Percentiles rank a stretch among this genome's conserved stretches.
These are phyloP conservation scores for Phrynocephalus versicolor DNA, from an alignment of 2,113 vertebrate genomes.

Conservation along the genomic window DNA sequence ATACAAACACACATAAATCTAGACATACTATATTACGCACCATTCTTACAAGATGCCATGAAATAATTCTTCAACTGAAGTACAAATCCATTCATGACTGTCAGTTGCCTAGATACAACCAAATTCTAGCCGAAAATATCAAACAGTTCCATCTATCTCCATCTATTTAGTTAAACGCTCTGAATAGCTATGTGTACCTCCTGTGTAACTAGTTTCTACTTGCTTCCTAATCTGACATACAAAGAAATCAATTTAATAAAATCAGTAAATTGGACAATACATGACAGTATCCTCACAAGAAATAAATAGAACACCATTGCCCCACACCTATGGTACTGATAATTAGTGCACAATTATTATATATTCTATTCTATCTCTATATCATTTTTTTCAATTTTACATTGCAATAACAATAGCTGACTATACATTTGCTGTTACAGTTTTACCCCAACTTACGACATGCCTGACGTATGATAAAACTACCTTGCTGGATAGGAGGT, in stretches of 20 bases:
- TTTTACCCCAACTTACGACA: too few relatives aligned
- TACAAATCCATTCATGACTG: background rate
- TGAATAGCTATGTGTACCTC: conserved; percentile 11
- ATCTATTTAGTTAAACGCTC: background rate
- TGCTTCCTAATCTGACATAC: conserved; percentile 29
- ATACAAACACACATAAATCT: background rate
- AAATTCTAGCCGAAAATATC: background rate
- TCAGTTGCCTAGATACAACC: background rate
- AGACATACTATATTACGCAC: background rate
- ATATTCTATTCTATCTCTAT: background rate
- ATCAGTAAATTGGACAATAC: background rate
- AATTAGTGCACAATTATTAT: background rate
- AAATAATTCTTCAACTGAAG: background rate
- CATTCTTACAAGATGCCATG: conserved; percentile 10
- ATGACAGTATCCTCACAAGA: background rate
- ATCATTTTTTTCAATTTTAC: background rate
- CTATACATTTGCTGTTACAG: background rate
- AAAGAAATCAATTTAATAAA: background rate
- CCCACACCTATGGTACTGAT: background rate
- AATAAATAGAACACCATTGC: background rate
- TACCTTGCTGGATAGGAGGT: too few relatives aligned
- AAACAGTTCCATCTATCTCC: background rate
- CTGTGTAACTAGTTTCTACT: background rate
- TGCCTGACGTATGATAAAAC: too few relatives aligned
- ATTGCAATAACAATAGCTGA: background rate